Conservation (phyloP, 1,140 invertebrate species). For the Drosophila auraria region DNA sequence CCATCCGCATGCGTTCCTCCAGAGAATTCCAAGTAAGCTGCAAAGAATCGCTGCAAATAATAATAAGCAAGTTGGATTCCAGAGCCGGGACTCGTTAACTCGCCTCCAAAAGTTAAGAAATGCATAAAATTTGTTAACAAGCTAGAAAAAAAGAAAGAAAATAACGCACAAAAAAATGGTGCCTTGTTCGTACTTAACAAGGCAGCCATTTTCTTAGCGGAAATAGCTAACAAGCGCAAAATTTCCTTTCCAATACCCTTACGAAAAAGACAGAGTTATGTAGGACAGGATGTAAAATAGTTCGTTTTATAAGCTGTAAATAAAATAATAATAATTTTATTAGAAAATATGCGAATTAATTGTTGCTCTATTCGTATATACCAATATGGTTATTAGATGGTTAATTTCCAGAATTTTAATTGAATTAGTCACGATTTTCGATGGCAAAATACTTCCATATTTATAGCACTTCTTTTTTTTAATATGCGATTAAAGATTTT, state of each 20-base stretch:
- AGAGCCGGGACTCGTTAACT: slow-evolving; percentile 69
- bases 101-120: slow-evolving; percentile 76
- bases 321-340: background rate
- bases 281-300: background rate
- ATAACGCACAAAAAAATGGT: slow-evolving; percentile 7
- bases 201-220: slow-evolving; percentile 69
- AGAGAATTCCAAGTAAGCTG: slow-evolving; percentile 5
- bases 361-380: too few relatives aligned
- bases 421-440: background rate
- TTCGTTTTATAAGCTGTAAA: background rate
- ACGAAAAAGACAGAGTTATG: background rate
- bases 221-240: slow-evolving; percentile 77
- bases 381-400: too few relatives aligned
- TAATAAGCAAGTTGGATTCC: slow-evolving; percentile 80
- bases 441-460: background rate
- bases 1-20: background rate
- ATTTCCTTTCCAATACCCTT: slow-evolving; percentile 29
- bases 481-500: too few relatives aligned
- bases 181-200: slow-evolving; percentile 47
- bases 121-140: slow-evolving; percentile 83
- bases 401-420: background rate
- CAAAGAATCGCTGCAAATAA: slow-evolving; percentile 66
- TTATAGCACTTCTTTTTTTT: background rate
- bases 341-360: background rate
- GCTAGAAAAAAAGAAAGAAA: slow-evolving; percentile 31